phyloP scores from a whole-genome alignment of 2,888 invertebrate genomes.

The Atrina japonica region DNA sequence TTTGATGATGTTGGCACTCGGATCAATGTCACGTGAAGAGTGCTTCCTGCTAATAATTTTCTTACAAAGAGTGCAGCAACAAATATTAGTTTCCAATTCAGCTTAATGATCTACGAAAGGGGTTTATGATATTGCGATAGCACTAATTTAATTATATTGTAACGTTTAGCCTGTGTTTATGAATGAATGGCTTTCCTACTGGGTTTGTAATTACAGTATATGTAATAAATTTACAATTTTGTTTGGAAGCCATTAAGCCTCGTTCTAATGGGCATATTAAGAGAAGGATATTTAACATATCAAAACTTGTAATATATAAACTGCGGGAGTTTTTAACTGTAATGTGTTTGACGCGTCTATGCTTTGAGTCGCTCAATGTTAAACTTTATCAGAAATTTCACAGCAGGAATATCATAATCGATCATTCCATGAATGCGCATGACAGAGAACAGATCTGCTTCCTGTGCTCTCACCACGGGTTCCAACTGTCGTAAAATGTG shows the following conservation, averaged over 20 bases:
- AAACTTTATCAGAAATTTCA: constrained; percentile 37
- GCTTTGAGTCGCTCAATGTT: constrained; percentile 32
- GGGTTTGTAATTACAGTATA: not conserved
- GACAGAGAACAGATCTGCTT: constrained; percentile 45
- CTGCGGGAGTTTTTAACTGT: constrained; percentile 19
- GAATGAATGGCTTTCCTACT: not conserved
- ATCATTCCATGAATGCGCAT: constrained; percentile 48
- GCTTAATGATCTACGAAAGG: too few species aligned
- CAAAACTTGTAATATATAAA: constrained; percentile 30
- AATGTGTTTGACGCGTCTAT: constrained; percentile 35
- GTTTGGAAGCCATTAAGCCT: constrained; percentile 6
- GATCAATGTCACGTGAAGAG: too few species aligned
- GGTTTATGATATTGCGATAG: too few species aligned
- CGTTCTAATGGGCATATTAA: constrained; percentile 32
- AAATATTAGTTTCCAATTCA: too few species aligned
- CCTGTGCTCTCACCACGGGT: constrained; percentile 40
- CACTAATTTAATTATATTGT: too few species aligned
- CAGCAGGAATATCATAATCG: constrained; percentile 43
- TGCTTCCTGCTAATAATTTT: too few species aligned
- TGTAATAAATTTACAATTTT: not conserved
- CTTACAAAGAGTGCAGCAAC: too few species aligned
- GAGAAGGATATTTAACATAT: constrained; percentile 21
- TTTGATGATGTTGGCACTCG: too few species aligned
- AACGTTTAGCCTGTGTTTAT: too few species aligned
- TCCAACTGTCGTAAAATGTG: constrained; percentile 44